Evolutionary conservation across 1,140 invertebrate genomes (phyloP), one percentile per base, ranked within the genome.

Genomic region (Callitettix versicolor): DNA sequence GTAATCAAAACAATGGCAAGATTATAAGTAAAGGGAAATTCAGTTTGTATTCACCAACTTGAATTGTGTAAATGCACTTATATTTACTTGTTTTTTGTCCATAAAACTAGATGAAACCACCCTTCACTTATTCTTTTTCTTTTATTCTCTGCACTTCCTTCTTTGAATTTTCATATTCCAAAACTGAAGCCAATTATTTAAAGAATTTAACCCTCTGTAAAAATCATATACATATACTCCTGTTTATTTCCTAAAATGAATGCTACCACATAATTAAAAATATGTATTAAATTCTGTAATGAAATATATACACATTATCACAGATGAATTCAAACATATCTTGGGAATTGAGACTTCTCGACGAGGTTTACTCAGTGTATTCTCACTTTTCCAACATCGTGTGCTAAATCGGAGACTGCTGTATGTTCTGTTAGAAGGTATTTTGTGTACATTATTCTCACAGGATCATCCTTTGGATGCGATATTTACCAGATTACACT

Each of bases 331-430:
- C 48, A 85, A 89, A 65, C 88, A 91, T 68, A 84, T 96, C 60
- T 85, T 96, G 58, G 93, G 94, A 1, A 88, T 84, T 58, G 89
- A 95, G 63, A 92, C 91, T 5, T 89, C 90, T 6, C 73, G 88
- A 24, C 78, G 82, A 53, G 93, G 93, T n/a, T 73, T 95, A 1
- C 70, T 90, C n/a, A 84, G 84, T 30, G 81, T 95, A 3, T 95
- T 94, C 66, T 85, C 92, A 64, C 74, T 95, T 59, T 84, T 94
- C 62, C 92, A 96, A 75, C 79, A 85, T 58, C 80, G 83, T 62
- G 79, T 84, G 53, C 77, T 96, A 21, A 97, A 97, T 71, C 79
- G 82, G 62, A 77, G 94, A 63, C 74, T 96, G 47, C 67, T 91
- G 15, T 88, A 90, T 63, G 89, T 96, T n/a, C 69, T 95, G 9